These are phyloP conservation scores for Bhutanitis thaidina DNA, from an alignment of 2,888 invertebrate genomes.

Conservation along the genomic window DNA sequence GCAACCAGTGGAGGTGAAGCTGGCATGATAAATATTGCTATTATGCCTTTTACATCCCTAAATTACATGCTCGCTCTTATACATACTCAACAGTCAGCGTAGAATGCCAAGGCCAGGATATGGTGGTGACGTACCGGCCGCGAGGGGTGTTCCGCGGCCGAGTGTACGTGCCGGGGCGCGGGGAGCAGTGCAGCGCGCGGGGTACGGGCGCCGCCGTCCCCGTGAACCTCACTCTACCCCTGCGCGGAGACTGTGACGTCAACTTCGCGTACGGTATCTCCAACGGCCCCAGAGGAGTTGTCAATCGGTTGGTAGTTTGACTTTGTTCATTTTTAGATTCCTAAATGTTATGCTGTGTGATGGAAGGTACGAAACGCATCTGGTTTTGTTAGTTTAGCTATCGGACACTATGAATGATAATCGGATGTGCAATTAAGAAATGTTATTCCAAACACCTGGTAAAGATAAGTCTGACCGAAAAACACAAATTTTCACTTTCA, in stretches of 20 bases:
- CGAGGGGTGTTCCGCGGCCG: slow-evolving; percentile 84
- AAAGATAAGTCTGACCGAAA: no score
- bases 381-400: no score
- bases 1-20: no score
- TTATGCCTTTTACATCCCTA: no score
- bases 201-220: slow-evolving; percentile 65
- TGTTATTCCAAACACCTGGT: no score
- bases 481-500: no score
- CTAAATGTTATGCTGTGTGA: no score
- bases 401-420: no score
- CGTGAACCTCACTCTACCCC: slow-evolving; percentile 80
- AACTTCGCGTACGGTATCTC: slow-evolving; percentile 75
- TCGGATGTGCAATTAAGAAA: no score
- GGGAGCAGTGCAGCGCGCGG: slow-evolving; percentile 84
- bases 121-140: slow-evolving; percentile 84
- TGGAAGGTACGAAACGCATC: no score
- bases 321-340: background rate
- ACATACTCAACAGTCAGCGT: slow-evolving; percentile 82
- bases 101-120: slow-evolving; percentile 84
- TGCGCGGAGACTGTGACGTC: slow-evolving; percentile 80
- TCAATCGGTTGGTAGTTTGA: slow-evolving; percentile 64
- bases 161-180: slow-evolving; percentile 89
- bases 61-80: no score
- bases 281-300: slow-evolving; percentile 59
- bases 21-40: no score